These are phyloP conservation scores for Microcebus jonahi DNA, from an alignment of 2,113 vertebrate genomes.

Conservation along the genomic window DNA sequence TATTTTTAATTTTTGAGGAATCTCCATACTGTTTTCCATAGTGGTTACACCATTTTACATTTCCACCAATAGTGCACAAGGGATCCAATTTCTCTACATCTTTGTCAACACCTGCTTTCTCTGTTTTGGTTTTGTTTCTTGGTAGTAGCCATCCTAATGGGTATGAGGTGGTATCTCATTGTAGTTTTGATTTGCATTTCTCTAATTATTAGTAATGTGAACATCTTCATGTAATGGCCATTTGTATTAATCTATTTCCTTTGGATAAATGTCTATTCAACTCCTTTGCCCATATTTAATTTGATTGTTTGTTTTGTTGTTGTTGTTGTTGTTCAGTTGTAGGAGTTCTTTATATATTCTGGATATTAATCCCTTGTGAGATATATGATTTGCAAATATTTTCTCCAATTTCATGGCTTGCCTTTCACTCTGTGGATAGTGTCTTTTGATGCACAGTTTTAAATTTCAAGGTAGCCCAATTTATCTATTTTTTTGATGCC, in stretches of 20 bases:
- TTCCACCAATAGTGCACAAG: background rate
- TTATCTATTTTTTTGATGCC: background rate
- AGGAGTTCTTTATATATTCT: background rate
- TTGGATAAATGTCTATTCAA: background rate
- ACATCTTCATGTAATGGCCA: background rate
- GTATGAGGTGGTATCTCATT: background rate
- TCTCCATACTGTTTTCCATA: background rate
- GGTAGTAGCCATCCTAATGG: background rate
- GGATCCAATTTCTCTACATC: background rate
- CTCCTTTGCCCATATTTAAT: background rate
- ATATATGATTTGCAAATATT: background rate
- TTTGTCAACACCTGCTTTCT: background rate
- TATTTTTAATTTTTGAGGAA: background rate
- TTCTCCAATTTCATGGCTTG: background rate
- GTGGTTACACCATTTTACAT: background rate
- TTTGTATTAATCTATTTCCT: background rate
- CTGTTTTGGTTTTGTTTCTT: background rate
- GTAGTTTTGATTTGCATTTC: background rate
- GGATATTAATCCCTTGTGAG: background rate
- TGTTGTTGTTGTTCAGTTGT: background rate
- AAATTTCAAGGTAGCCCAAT: background rate
- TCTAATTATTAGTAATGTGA: background rate
- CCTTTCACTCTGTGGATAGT: background rate
- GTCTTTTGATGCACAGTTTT: background rate
- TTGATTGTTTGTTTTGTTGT: background rate